Base-by-base conservation (phyloP, 2,888 invertebrate species). In the Atrina japonica region DNA sequence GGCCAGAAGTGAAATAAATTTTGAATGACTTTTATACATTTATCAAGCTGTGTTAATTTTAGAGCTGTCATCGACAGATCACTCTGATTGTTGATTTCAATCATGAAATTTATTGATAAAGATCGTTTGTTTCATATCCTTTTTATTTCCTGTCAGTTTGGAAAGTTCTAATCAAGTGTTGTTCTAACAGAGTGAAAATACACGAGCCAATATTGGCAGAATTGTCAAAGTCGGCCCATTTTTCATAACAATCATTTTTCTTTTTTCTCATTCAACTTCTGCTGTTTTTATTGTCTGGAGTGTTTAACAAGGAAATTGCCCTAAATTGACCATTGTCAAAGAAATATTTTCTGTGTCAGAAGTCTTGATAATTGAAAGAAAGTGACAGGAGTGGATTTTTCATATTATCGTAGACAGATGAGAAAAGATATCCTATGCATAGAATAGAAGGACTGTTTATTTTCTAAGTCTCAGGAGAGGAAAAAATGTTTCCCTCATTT, bases 11-110 rank as follows among this genome's bases (percentile, higher is more conserved):
- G 40, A 21, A 50, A 64, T 64, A 64, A 64, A 64, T 64, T 64
- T 64, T 64, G 53, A 64, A 64, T 64, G 64, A 64, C 53, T 64
- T 64, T 64, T 53, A 52, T 64, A 52, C 52, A 64, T 52, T 64
- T 52, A 52, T 52, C 64, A 25, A 23, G 52, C 52, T 25, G 18
- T 45, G 52, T 52, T 64, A 53, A 64, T 64, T 53, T 56, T 25
- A 21, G 14, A 56, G 60, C 47, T 53, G 60, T 52, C 60, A 58
- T 25, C 29, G 41, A 27, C 50, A 60, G 60, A 67, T 60, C 53
- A 45, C 18, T 47, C 11, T 49, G 30, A 27, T 53, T 43, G 52
- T 53, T 53, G 60, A 60, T 67, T 52, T 23, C 52, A 60, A 60
- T 66, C 53, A 45, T 18, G 43, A 50, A 60, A 61, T 53, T 60